Evolutionary conservation across 2,888 invertebrate species (phyloP).

Genomic region (Phortica okadai): DNA sequence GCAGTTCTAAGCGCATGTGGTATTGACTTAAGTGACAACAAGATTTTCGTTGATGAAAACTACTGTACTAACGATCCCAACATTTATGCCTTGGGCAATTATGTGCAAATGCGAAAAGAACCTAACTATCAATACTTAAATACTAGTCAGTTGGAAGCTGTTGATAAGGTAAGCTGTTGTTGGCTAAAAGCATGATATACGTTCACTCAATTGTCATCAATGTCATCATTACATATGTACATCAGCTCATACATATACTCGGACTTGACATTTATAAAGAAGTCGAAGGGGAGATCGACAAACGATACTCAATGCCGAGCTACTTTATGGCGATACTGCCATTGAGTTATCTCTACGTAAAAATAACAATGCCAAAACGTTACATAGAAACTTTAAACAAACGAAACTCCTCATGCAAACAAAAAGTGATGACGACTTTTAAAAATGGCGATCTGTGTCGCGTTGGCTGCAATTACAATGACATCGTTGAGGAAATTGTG

Average conservation of each 20-base stretch:
- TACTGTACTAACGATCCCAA: slow-evolving; percentile 58
- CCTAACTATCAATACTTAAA: slow-evolving; percentile 58
- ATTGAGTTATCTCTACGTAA: slow-evolving; percentile 51
- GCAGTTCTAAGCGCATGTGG: slow-evolving; percentile 43
- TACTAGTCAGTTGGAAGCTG: slow-evolving; percentile 57
- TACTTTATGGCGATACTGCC: slow-evolving; percentile 59
- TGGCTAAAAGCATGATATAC: background rate
- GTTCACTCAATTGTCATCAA: background rate
- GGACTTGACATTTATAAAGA: slow-evolving; percentile 34
- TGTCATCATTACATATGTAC: background rate
- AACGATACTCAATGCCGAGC: slow-evolving; percentile 45
- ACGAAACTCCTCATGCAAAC: slow-evolving; percentile 53
- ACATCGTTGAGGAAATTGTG: slow-evolving; percentile 64
- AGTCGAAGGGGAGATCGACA: background rate
- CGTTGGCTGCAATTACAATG: slow-evolving; percentile 53
- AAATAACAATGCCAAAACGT: slow-evolving; percentile 60
- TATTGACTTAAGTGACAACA: slow-evolving; percentile 38
- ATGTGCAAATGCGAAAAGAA: slow-evolving; percentile 35
- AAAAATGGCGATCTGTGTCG: slow-evolving; percentile 64
- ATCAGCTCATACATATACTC: slow-evolving; percentile 55
- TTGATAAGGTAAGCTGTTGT: slow-evolving; percentile 57
- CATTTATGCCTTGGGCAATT: slow-evolving; percentile 64
- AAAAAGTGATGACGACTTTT: slow-evolving; percentile 55
- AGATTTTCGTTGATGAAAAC: slow-evolving; percentile 54
- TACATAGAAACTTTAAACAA: slow-evolving; percentile 46